phyloP scores from a whole-genome alignment of 2,797 vertebrate species.

The Helarctos malayanus region DNA sequence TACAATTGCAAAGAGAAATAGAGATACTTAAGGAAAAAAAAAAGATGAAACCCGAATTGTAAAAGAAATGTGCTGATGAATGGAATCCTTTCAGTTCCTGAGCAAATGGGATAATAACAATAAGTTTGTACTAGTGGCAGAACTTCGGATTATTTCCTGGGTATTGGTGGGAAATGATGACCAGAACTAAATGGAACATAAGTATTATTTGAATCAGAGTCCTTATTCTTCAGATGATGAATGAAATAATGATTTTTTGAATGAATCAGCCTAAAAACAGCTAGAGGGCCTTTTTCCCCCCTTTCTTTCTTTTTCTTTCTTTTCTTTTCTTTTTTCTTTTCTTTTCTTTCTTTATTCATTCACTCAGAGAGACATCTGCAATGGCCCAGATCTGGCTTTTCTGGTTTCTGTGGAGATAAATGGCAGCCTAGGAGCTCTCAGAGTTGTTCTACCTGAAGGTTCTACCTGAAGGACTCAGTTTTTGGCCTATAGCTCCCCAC shows the following conservation, averaged over 20 bases:
- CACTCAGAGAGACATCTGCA: not conserved
- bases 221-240: not conserved
- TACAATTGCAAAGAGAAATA: slow-evolving; percentile 38
- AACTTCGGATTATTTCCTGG: slow-evolving; percentile 54
- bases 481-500: not conserved
- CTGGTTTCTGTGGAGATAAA: not conserved
- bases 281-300: not conserved
- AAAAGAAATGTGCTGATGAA: not conserved
- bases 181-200: slow-evolving; percentile 28
- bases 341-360: not conserved
- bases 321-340: too few species aligned
- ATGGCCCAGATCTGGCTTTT: not conserved
- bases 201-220: slow-evolving; percentile 19
- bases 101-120: slow-evolving; percentile 41
- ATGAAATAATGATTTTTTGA: slow-evolving; percentile 37
- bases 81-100: slow-evolving; percentile 59
- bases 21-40: slow-evolving; percentile 15
- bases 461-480: not conserved
- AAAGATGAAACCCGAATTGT: slow-evolving; percentile 44
- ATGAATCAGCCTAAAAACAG: slow-evolving; percentile 7
- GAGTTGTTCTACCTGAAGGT: not conserved
- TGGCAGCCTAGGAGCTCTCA: not conserved
- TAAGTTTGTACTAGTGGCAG: slow-evolving; percentile 50
- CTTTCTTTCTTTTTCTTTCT: too few species aligned
- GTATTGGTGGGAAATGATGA: not conserved